Percentiles rank a stretch among this genome's conserved stretches.
phyloP scores from a whole-genome alignment of 2,113 vertebrate genomes.

The Sitta europaea region DNA sequence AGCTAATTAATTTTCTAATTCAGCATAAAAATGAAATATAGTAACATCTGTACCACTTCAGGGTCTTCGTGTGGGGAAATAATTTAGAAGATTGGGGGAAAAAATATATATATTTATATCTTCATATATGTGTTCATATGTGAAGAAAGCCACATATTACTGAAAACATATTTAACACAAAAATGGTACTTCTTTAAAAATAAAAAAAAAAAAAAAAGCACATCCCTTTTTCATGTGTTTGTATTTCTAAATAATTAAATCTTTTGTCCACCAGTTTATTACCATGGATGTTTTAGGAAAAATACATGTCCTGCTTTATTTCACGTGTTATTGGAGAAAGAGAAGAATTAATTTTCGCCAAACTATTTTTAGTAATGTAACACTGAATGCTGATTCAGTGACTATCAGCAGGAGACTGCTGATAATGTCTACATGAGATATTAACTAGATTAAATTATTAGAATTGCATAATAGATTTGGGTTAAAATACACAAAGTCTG shows the following conservation, averaged over 20 bases:
- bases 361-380: background rate
- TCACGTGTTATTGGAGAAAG: background rate
- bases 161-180: background rate
- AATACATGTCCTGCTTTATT: background rate
- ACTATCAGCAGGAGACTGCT: background rate
- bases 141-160: background rate
- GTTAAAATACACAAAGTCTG: background rate
- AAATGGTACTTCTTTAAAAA: background rate
- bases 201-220: no score
- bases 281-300: background rate
- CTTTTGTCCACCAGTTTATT: background rate
- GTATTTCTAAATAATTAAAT: background rate
- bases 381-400: background rate
- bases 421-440: background rate
- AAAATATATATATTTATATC: background rate
- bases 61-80: background rate
- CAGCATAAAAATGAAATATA: background rate
- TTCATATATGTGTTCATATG: background rate
- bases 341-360: background rate
- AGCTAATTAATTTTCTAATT: background rate
- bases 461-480: background rate
- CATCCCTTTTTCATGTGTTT: background rate
- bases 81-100: background rate
- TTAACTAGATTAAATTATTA: background rate
- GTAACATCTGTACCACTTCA: background rate